Evolutionary conservation across 2,888 invertebrate species (phyloP).

Genomic region (Mythimna impura): DNA sequence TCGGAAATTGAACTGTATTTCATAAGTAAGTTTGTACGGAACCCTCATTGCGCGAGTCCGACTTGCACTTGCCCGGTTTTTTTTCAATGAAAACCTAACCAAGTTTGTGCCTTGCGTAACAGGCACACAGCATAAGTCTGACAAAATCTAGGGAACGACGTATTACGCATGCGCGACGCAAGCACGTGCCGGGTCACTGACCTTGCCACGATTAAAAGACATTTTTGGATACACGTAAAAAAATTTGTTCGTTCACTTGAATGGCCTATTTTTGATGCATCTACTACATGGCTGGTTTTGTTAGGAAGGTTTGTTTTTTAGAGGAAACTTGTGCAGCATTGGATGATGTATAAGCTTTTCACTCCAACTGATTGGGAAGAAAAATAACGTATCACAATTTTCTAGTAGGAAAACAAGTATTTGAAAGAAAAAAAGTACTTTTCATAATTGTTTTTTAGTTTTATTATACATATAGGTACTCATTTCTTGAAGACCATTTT

Average conservation of each 20-base stretch:
- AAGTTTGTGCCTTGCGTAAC: conserved; percentile 19
- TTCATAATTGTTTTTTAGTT: too few species aligned
- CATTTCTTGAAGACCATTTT: too few species aligned
- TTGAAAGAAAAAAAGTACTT: too few species aligned
- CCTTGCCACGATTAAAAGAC: conserved; percentile 52
- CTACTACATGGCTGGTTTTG: not conserved
- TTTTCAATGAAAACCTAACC: conserved; percentile 22
- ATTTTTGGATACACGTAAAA: conserved; percentile 33
- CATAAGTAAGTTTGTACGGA: too few species aligned
- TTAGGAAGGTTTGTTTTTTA: not conserved
- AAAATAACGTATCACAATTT: too few species aligned
- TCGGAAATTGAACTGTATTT: too few species aligned
- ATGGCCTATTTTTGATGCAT: conserved; percentile 35
- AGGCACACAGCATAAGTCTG: not conserved
- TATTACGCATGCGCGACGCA: conserved; percentile 52
- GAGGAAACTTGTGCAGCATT: not conserved
- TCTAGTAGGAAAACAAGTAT: too few species aligned
- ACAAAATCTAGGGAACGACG: conserved; percentile 40
- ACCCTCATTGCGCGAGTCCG: too few species aligned
- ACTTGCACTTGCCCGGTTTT: not conserved
- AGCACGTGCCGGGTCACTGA: conserved; percentile 64
- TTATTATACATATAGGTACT: too few species aligned
- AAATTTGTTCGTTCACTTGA: conserved; percentile 3
- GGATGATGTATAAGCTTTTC: not conserved
- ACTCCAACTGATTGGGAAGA: too few species aligned